A percentile compares a stretch with the other conserved stretches of the same genome.
phyloP scores from a whole-genome alignment of 2,888 invertebrate species.

The Monoplex corrugatus region DNA sequence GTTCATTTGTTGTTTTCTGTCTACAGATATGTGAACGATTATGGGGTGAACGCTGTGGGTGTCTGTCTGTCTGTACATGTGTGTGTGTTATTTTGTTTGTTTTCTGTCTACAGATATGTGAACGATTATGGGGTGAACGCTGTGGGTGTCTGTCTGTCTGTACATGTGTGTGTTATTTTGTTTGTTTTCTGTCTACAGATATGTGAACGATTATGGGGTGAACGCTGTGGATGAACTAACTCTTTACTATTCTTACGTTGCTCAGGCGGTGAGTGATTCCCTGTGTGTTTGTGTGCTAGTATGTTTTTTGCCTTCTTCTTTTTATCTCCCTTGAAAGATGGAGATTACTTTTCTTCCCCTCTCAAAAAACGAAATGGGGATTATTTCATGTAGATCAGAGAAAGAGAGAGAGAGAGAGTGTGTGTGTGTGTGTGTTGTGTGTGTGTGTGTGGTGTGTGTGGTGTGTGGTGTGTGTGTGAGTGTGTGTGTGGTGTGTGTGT shows the following conservation, averaged over 20 bases:
- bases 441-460: not conserved
- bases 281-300: too few relatives aligned
- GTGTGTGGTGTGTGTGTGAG: not conserved
- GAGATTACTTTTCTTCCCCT: not conserved
- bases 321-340: not conserved
- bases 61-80: not conserved
- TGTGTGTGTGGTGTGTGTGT: not conserved
- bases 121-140: not conserved
- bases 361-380: too few relatives aligned
- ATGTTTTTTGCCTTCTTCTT: too few relatives aligned
- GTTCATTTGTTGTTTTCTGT: too few relatives aligned
- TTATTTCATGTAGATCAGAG: too few relatives aligned
- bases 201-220: not conserved
- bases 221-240: slow-evolving; percentile 19
- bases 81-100: not conserved
- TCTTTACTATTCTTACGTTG: slow-evolving; percentile 13
- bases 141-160: not conserved
- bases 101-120: not conserved
- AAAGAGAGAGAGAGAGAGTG: not conserved
- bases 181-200: not conserved
- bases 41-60: too few relatives aligned
- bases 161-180: not conserved
- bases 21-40: too few relatives aligned
- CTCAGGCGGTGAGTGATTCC: not conserved
- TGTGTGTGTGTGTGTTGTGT: not conserved